A percentile compares a stretch with the other conserved stretches of the same genome.
phyloP scores from a whole-genome alignment of 2,797 vertebrate genomes.

The Momotus momota region DNA sequence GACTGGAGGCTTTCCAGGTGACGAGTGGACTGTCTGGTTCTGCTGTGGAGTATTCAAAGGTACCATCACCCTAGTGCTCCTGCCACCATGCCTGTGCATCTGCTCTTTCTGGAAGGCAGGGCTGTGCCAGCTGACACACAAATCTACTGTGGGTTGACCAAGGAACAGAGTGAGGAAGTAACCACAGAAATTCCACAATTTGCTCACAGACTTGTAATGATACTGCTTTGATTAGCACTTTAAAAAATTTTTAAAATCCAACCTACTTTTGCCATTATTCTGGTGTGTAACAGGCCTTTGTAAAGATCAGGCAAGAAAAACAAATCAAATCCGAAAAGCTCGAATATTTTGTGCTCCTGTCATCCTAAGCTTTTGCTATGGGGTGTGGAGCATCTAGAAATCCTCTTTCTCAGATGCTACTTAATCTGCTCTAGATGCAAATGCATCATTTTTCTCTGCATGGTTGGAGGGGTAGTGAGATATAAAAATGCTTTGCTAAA shows the following conservation, averaged over 20 bases:
- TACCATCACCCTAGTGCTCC: neutral
- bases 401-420: neutral
- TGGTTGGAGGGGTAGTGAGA: neutral
- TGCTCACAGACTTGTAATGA: neutral
- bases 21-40: neutral
- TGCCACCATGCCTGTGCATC: rapidly evolving
- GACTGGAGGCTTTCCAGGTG: neutral
- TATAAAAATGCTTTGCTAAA: neutral
- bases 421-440: neutral
- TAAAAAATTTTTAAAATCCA: neutral
- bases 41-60: neutral
- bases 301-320: neutral
- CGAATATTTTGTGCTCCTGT: neutral
- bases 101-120: neutral
- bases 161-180: neutral
- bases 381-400: neutral
- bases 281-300: neutral
- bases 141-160: neutral
- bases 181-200: rapidly evolving
- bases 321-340: neutral
- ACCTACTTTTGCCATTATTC: neutral
- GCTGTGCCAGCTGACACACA: neutral
- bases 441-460: neutral
- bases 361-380: neutral
- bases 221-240: neutral